Percentiles rank a stretch among this genome's conserved stretches.
Evolutionary conservation across 2,888 invertebrate genomes (phyloP).

Genomic region (Metacarcinus magister): DNA sequence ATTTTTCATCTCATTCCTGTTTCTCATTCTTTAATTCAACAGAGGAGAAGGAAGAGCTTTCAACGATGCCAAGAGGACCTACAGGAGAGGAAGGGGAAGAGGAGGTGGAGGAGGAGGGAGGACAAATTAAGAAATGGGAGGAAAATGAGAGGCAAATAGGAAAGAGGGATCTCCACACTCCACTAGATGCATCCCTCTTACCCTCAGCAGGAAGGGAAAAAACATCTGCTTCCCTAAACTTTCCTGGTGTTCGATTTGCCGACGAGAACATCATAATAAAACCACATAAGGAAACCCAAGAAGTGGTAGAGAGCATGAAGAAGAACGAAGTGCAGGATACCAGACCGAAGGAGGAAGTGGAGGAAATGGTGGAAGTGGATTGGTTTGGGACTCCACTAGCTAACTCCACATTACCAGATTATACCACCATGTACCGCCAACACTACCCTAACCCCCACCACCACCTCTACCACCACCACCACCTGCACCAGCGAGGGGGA

Average conservation of each 20-base stretch:
- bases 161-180: background rate
- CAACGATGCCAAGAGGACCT: background rate
- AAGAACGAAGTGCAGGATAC: slow-evolving; percentile 65
- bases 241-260: slow-evolving; percentile 74
- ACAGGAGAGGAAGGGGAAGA: background rate
- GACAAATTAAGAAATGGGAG: background rate
- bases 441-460: slow-evolving; percentile 68
- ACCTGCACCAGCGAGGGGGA: background rate
- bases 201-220: slow-evolving; percentile 69
- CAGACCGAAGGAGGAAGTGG: slow-evolving; percentile 16
- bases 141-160: background rate
- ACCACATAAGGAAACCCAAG: slow-evolving; percentile 73
- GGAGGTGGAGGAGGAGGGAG: background rate
- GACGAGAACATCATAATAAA: slow-evolving; percentile 71
- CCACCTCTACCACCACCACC: background rate
- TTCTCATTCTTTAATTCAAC: background rate
- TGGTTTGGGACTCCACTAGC: slow-evolving; percentile 75
- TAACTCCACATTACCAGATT: slow-evolving; percentile 69
- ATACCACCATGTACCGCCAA: slow-evolving; percentile 73
- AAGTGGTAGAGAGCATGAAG: slow-evolving; percentile 73
- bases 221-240: slow-evolving; percentile 61
- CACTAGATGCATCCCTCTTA: background rate
- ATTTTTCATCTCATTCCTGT: background rate
- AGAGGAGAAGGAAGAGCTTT: background rate
- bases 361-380: slow-evolving; percentile 75